phyloP scores from a whole-genome alignment of 1,140 invertebrate species.

The Philaenus spumarius region DNA sequence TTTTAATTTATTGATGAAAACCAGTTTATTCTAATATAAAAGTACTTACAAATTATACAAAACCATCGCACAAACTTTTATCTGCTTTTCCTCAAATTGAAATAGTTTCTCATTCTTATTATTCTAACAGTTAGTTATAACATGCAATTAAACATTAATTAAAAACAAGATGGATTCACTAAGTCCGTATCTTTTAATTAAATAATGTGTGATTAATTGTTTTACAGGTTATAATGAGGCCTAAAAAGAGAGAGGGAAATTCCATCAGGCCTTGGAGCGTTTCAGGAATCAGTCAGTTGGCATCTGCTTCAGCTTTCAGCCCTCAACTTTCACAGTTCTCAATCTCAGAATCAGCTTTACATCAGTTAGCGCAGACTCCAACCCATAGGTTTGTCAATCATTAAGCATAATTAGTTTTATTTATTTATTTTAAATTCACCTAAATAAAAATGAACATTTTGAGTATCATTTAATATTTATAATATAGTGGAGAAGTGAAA shows the following conservation, averaged over 20 bases:
- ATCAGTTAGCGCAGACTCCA: constrained; percentile 46
- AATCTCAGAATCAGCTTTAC: constrained; percentile 79
- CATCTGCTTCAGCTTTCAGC: constrained; percentile 37
- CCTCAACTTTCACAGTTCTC: constrained; percentile 53
- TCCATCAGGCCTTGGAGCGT: constrained; percentile 69
- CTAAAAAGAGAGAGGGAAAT: constrained; percentile 41
- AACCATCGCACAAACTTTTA: too few species aligned
- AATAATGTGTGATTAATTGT: too few species aligned
- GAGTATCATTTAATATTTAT: background rate
- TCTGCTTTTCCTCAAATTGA: too few species aligned
- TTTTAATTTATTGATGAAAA: too few species aligned
- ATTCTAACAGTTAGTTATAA: too few species aligned
- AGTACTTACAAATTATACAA: too few species aligned
- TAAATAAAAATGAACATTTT: background rate
- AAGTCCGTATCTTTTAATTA: too few species aligned
- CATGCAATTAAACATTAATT: too few species aligned
- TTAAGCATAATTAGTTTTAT: constrained; percentile 11
- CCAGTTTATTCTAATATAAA: too few species aligned
- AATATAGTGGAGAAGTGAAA: background rate
- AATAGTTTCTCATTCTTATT: too few species aligned
- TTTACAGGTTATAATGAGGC: constrained; percentile 43
- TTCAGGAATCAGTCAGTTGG: constrained; percentile 67
- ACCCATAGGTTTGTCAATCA: background rate
- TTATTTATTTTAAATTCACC: background rate
- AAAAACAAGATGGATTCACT: too few species aligned